These are phyloP conservation scores for Ophion ellenae DNA, from an alignment of 2,888 invertebrate genomes.

Conservation along the genomic window DNA sequence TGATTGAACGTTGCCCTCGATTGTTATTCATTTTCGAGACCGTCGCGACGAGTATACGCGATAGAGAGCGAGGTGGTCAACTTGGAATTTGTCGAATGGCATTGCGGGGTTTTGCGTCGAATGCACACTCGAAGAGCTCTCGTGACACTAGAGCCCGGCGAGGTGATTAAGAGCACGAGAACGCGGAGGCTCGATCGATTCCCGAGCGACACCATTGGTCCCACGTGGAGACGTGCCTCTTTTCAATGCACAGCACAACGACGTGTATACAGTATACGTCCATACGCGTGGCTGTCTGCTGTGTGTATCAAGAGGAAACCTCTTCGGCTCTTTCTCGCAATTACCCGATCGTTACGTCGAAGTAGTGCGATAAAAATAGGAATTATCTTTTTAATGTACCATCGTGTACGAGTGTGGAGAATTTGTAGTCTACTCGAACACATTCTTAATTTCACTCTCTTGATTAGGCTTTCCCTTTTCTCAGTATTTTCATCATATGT, in stretches of 20 bases:
- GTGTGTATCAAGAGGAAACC: slow-evolving; percentile 26
- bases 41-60: background rate
- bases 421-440: background rate
- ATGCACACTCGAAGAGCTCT: slow-evolving; percentile 15
- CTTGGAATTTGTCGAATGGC: background rate
- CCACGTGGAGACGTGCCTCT: slow-evolving; percentile 54
- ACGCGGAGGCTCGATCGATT: slow-evolving; percentile 59
- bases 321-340: slow-evolving; percentile 33
- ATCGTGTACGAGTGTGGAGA: background rate
- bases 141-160: slow-evolving; percentile 1
- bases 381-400: background rate
- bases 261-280: background rate
- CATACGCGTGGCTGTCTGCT: background rate
- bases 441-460: background rate
- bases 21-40: background rate
- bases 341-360: slow-evolving; percentile 36
- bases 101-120: background rate
- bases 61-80: background rate
- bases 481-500: background rate
- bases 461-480: background rate
- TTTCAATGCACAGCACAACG: slow-evolving; percentile 6
- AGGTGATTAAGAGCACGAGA: slow-evolving; percentile 23
- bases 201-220: slow-evolving; percentile 55
- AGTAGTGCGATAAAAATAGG: slow-evolving; percentile 33
- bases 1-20: background rate